A percentile compares a stretch with the other conserved stretches of the same genome.
phyloP scores from a whole-genome alignment of 2,797 vertebrate genomes.

The Antrozous pallidus region DNA sequence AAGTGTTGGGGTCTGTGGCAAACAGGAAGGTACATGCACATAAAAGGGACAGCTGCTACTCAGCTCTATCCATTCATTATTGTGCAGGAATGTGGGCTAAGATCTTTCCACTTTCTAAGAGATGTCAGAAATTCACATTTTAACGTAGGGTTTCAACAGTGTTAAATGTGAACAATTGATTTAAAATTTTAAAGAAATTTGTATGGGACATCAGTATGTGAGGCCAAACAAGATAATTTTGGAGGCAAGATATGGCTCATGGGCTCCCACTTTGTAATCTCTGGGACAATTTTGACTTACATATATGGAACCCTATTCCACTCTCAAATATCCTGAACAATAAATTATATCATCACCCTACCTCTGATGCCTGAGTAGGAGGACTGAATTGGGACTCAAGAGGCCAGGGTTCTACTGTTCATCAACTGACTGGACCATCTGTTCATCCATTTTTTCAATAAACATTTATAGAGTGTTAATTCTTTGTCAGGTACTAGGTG shows the following conservation, averaged over 20 bases:
- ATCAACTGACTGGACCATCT: not conserved
- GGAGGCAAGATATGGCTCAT: not conserved
- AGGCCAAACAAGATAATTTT: conserved; percentile 32
- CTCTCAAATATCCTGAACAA: conserved; percentile 22
- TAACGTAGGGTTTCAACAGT: conserved; percentile 13
- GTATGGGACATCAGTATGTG: not conserved
- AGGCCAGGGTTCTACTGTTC: not conserved
- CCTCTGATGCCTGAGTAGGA: not conserved
- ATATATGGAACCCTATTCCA: not conserved
- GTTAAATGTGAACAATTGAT: not conserved
- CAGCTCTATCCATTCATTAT: not conserved
- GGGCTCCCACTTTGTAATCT: conserved; percentile 6
- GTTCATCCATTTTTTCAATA: not conserved
- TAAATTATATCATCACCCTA: not conserved
- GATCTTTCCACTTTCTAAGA: conserved; percentile 30
- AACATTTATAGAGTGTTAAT: conserved; percentile 9
- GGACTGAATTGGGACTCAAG: not conserved
- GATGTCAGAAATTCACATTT: conserved; percentile 34
- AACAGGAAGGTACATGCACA: not conserved
- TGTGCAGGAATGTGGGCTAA: not conserved
- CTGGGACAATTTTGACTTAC: not conserved
- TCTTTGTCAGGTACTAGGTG: conserved; percentile 30
- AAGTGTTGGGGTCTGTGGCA: not conserved
- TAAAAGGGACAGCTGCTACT: not conserved
- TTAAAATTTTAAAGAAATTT: conserved; percentile 18